Evolutionary conservation across 2,797 vertebrate species (phyloP), one percentile per base, ranked within the genome.

Genomic region (Salarias fasciatus): DNA sequence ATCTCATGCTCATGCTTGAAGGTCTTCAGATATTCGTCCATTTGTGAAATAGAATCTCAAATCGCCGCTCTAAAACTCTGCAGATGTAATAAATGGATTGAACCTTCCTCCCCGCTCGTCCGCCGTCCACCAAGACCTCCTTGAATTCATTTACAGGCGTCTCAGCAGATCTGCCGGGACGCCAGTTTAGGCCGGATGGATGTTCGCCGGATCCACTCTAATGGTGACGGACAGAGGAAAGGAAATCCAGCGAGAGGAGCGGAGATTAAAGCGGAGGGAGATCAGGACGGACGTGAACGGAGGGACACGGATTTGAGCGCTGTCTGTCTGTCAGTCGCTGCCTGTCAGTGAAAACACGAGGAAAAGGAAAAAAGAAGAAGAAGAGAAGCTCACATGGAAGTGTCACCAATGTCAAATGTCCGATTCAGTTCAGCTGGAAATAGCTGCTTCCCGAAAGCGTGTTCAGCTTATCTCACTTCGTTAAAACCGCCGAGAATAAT

Each of bases 351-450:
- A 6, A 65, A 45, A 61, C 54, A 61, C 57, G 12, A 48, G n/a
- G 3, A 75, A 43, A 67, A 36, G 28, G 3, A 24, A 24, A 24
- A 24, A n/a, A 24, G 24, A 24, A 24, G 3, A 24, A 18, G n/a
- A n/a, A n/a, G 11, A 53, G 56, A 64, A 48, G 48, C 18, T 8
- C 11, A 30, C 37, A 36, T 3, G 45, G 35, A 58, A 12, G 36
- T 72, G 60, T 80, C 69, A 66, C 40, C 77, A 69, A 77, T 71
- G 57, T 75, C 57, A 82, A 53, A 77, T 63, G 50, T 72, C 77
- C 66, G 53, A 43, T 69, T 66, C 7, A 30, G 42, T 46, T 56
- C 41, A 51, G 41, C 3, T 11, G 29, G 54, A 51, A 67, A 59
- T 53, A 47, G 42, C 29, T 14, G 18, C 31, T 44, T 6, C 5